These are phyloP conservation scores for Anneissia japonica DNA, from an alignment of 35 echinoderm and acorn worm genomes.

Conservation along the genomic window DNA sequence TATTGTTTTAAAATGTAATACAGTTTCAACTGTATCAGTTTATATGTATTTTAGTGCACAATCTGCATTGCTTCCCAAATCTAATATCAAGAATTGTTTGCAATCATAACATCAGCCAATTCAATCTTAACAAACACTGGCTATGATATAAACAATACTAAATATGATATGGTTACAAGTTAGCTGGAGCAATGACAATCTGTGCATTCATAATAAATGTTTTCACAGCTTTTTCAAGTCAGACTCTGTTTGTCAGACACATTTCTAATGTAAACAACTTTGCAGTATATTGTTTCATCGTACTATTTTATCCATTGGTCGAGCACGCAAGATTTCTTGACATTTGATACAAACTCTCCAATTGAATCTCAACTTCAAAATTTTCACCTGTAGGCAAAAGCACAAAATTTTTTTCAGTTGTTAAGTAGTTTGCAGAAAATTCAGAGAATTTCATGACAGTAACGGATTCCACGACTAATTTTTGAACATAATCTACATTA, in stretches of 20 bases:
- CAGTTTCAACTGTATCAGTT: no score
- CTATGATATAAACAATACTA: not conserved
- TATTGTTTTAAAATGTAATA: no score
- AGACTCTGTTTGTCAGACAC: not conserved
- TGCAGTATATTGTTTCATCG: not conserved
- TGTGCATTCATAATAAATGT: not conserved
- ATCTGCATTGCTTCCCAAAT: no score
- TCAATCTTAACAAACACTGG: not conserved
- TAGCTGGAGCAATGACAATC: not conserved
- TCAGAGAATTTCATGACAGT: not conserved
- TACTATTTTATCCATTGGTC: not conserved
- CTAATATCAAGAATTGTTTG: not conserved
- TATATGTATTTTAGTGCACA: no score
- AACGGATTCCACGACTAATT: not conserved
- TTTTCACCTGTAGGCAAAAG: not conserved
- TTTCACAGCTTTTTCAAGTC: not conserved
- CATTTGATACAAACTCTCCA: not conserved
- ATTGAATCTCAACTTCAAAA: not conserved
- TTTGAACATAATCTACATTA: not conserved
- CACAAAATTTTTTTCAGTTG: not conserved
- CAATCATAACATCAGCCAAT: not conserved
- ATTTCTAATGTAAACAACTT: not conserved
- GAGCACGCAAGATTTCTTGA: not conserved
- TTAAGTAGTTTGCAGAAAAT: not conserved
- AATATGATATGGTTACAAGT: not conserved